Evolutionary conservation across 2,797 vertebrate species (phyloP), one percentile per base, ranked within the genome.

Genomic region (Acrossocheilus wenchowensis): DNA sequence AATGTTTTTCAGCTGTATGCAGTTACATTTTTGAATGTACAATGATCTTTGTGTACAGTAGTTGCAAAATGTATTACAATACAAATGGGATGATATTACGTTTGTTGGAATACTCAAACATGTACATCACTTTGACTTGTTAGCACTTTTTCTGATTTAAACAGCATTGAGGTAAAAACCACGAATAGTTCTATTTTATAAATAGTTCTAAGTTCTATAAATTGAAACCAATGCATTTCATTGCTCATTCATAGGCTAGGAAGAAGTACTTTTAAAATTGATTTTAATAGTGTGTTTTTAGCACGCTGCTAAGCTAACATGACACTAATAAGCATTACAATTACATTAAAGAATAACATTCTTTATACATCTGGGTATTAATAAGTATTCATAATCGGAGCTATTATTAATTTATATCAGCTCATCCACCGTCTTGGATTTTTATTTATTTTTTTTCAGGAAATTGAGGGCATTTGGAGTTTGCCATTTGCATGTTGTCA

Each of bases 1-100:
- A 26, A 21, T 87, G 71, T 79, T 71, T 60, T 82, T 82, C 48
- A 48, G 50, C 17, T 71, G 80, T 82, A 72, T 52, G 83, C 39
- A 34, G 6, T 57, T 45, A 64, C 14, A 39, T 30, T 39, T 84
- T 26, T 69, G 57, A 52, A 84, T 52, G 30, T 68, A 50, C 19
- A 77, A n/a, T 68, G 4, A 50, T 52, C 6, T 77, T 60, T 50
- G 23, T 45, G 39, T 80, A 45, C 41, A 64, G 41, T 50, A 68
- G 62, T 41, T 50, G 17, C 17, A 48, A 66, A 68, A 48, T 36
- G 1, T 10, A 50, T 68, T 81, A 50, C 62, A n/a, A 7, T 30
- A 26, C n/a, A 64, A 78, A 36, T n/a, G 2, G 9, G 54, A 43
- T 62, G 36, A 19, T 9, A 62, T 41, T 36, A 36, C 0, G 6